Percentiles rank a stretch among this genome's conserved stretches.
Evolutionary conservation across 2,888 invertebrate species (phyloP).

Genomic region (Cephus pygmeus): DNA sequence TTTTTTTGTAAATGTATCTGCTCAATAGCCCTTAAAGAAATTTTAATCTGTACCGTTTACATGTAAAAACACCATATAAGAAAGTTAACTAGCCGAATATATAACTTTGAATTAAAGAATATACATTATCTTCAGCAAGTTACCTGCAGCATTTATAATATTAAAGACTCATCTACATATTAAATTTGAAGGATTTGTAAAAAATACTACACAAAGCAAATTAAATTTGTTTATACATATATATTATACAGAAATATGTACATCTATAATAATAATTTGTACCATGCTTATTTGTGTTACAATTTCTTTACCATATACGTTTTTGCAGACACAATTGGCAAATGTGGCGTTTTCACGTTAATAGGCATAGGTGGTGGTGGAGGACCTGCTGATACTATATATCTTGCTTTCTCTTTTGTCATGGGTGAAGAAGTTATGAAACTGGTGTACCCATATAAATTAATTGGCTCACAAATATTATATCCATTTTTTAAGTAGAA

Average conservation of each 20-base stretch:
- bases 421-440: conserved; percentile 31
- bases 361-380: conserved; percentile 65
- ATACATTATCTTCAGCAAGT: not conserved
- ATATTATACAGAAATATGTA: not conserved
- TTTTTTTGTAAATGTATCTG: conserved; percentile 11
- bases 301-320: conserved; percentile 62
- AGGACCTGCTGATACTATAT: conserved; percentile 44
- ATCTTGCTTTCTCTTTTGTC: conserved; percentile 8
- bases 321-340: conserved; percentile 48
- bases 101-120: not conserved
- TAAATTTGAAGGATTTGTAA: not conserved
- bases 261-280: conserved; percentile 18
- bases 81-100: not conserved
- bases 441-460: conserved; percentile 72
- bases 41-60: not conserved
- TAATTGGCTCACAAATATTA: conserved; percentile 74
- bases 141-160: not conserved
- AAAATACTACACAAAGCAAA: not conserved
- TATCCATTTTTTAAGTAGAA: conserved; percentile 84
- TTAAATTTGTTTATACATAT: not conserved
- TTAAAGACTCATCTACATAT: not conserved
- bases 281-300: conserved; percentile 24
- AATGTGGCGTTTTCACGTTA: conserved; percentile 36
- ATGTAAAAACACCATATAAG: not conserved
- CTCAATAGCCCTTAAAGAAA: not conserved